phyloP scores from a whole-genome alignment of 2,797 vertebrate species.

The Helicolenus hilgendorfi region DNA sequence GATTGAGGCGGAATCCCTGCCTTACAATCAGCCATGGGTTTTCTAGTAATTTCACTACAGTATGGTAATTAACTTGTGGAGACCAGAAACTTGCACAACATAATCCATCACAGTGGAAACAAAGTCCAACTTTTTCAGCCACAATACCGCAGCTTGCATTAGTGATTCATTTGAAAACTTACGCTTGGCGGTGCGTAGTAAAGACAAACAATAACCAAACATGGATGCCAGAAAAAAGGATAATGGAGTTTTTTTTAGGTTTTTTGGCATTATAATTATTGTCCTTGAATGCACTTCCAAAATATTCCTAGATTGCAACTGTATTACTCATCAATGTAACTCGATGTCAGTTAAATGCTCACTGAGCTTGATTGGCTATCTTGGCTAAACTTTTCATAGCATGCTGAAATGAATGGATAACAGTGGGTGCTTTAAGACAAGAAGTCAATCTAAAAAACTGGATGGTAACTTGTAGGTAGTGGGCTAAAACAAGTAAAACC shows the following conservation, averaged over 20 bases:
- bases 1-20: not conserved
- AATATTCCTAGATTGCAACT: not conserved
- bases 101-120: slow-evolving; percentile 26
- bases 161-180: not conserved
- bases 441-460: not conserved
- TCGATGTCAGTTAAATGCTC: not conserved
- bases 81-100: slow-evolving; percentile 2
- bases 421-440: not conserved
- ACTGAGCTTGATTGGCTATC: not conserved
- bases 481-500: not conserved
- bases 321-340: not conserved
- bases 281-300: not conserved
- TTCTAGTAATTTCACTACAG: not conserved
- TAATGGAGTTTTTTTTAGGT: not conserved
- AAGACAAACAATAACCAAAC: slow-evolving; percentile 13
- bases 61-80: slow-evolving; percentile 2
- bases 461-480: not conserved
- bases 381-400: not conserved
- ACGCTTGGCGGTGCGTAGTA: not conserved
- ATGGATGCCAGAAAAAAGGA: not conserved
- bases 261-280: not conserved
- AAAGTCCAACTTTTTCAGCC: not conserved
- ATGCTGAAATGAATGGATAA: slow-evolving; percentile 1
- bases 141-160: not conserved
- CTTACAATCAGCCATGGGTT: not conserved